Percentiles rank a stretch among this genome's conserved stretches.
Evolutionary conservation across 2,113 vertebrate genomes (phyloP).

Genomic region (Larimichthys polyactis): DNA sequence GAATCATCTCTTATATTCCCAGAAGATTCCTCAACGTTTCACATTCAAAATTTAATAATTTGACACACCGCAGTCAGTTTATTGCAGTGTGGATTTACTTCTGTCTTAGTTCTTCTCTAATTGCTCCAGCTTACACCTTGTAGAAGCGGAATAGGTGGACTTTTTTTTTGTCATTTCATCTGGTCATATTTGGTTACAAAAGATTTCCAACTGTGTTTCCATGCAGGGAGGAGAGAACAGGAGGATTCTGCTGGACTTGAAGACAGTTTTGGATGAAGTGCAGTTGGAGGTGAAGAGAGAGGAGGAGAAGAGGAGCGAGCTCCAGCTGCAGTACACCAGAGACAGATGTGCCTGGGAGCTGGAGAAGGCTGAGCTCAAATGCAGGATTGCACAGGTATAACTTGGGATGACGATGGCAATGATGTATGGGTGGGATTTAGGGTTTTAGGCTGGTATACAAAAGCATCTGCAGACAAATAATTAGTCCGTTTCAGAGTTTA

Average conservation of each 20-base stretch:
- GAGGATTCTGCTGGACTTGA: conserved; percentile 82
- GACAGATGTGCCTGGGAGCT: conserved; percentile 83
- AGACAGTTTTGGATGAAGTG: conserved; percentile 80
- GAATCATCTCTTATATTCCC: background rate
- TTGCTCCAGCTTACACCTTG: background rate
- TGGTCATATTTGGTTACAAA: conserved; percentile 1
- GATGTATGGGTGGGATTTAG: background rate
- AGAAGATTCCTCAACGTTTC: background rate
- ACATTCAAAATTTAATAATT: background rate
- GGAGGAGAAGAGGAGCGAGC: conserved; percentile 80
- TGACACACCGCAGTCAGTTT: background rate
- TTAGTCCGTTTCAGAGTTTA: background rate
- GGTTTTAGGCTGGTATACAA: background rate
- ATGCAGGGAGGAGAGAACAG: conserved; percentile 81
- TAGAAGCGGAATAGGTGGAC: background rate
- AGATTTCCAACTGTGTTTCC: conserved; percentile 32
- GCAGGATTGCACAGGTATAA: conserved; percentile 81
- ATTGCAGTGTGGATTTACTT: background rate
- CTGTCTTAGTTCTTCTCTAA: background rate
- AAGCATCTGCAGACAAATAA: background rate
- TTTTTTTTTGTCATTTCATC: background rate
- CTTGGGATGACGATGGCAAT: background rate
- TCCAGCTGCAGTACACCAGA: conserved; percentile 83
- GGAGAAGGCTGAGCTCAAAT: conserved; percentile 83
- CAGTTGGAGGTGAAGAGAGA: conserved; percentile 82